phyloP scores from a whole-genome alignment of 37 sponge, comb jelly and placozoan genomes.

The Cliona cf. orientalis region DNA sequence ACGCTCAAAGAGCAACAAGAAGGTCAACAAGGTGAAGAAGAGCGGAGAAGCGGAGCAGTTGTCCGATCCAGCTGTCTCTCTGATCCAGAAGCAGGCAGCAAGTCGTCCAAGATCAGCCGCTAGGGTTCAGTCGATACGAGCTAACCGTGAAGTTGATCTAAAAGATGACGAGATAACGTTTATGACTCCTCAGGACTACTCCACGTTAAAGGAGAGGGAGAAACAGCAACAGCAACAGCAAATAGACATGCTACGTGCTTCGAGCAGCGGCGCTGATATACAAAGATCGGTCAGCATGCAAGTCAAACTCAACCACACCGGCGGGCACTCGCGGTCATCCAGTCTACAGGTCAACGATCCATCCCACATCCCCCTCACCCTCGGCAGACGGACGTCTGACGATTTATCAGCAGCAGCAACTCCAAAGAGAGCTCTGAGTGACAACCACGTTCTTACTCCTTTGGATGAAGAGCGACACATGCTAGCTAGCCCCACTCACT shows the following conservation, averaged over 20 bases:
- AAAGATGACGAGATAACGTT: neutral
- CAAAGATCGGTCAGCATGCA: slow-evolving; percentile 10
- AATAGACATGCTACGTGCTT: neutral
- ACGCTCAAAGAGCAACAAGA: slow-evolving; percentile 1
- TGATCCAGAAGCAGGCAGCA: neutral
- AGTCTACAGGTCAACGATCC: neutral
- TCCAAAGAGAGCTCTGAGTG: neutral
- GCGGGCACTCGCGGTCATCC: neutral
- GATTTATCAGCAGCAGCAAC: neutral
- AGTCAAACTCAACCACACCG: neutral
- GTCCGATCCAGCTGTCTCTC: neutral
- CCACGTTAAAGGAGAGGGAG: neutral
- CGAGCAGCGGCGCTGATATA: neutral
- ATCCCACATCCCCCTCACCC: neutral
- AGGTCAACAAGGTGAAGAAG: neutral
- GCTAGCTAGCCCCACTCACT: neutral
- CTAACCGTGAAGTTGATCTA: too few species aligned
- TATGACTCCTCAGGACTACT: neutral
- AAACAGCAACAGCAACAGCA: neutral
- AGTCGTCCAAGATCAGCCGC: too few species aligned
- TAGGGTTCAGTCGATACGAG: neutral
- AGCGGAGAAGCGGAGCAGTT: neutral
- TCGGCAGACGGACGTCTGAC: neutral
- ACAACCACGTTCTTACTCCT: neutral
- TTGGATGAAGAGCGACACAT: neutral